Evolutionary conservation across 1,140 invertebrate genomes (phyloP), one percentile per base, ranked within the genome.

Genomic region (Cydia amplana): DNA sequence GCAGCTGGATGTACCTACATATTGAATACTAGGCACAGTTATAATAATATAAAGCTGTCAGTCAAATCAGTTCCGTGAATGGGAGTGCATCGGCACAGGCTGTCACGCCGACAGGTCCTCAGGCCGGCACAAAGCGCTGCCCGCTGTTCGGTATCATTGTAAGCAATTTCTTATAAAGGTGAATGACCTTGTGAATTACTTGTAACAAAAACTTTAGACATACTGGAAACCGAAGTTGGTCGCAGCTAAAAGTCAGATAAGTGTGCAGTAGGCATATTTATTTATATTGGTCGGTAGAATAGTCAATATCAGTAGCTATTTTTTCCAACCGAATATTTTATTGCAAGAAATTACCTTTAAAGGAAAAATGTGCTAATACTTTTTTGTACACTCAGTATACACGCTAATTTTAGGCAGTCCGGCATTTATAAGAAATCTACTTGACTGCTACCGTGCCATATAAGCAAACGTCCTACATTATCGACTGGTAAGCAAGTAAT

Each of bases 401-500:
- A 51, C 4, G 16, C 2, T 0, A 51, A 51, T 6, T 51, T 51
- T 49, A 49, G 12, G 46, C 46, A 49, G 10, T 51, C n/a, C 16
- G 49, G n/a, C 16, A 51, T 51, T 51, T 20, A 60, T 23, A 60
- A 20, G 55, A 60, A 60, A 60, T 60, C 55, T 20, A 60, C 55
- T 60, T 60, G 20, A 60, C 23, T 60, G 25, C 16, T 67, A 18
- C 65, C 16, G 7, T 6, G n/a, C 65, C 65, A 70, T 36, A 18
- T 70, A 70, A 12, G 65, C 32, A n/a, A 70, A 70, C 28, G 65
- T 70, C n/a, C 65, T 23, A 70, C 65, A 36, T 70, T 32, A 36
- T 70, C 32, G 32, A 43, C 32, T 9, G n/a, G 65, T 43, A 74
- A 75, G 46, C 72, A 77, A 75, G 74, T 51, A 75, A 76, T 73